Percentiles rank a stretch among this genome's conserved stretches.
These are phyloP conservation scores for Papilio glaucus DNA, from an alignment of 1,140 invertebrate species.

Conservation along the genomic window DNA sequence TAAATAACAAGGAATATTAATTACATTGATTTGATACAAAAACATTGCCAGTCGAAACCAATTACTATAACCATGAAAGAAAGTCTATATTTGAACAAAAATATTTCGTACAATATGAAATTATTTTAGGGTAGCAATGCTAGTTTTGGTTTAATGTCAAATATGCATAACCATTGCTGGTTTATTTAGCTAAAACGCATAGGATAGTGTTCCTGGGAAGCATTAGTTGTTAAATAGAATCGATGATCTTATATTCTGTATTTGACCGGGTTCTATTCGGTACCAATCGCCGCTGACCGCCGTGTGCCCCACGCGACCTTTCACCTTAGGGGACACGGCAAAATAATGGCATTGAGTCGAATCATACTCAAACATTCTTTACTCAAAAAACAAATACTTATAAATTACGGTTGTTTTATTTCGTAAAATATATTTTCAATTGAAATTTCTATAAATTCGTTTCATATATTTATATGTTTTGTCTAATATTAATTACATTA, in stretches of 20 bases:
- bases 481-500: too few relatives aligned
- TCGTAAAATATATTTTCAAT: too few relatives aligned
- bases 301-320: constrained; percentile 75
- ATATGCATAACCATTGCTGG: constrained; percentile 19
- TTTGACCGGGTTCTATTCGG: constrained; percentile 58
- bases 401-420: too few relatives aligned
- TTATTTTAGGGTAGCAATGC: constrained; percentile 23
- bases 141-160: neutral
- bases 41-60: constrained; percentile 4
- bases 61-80: constrained; percentile 19
- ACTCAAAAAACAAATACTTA: too few relatives aligned
- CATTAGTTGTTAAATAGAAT: constrained; percentile 26
- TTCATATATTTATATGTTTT: too few relatives aligned
- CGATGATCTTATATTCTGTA: constrained; percentile 36
- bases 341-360: constrained; percentile 44
- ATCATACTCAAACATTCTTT: constrained; percentile 19
- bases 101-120: neutral
- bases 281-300: constrained; percentile 77
- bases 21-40: constrained; percentile 46
- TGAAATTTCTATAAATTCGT: too few relatives aligned
- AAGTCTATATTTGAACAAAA: constrained; percentile 39
- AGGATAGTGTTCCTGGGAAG: neutral
- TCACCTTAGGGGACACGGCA: constrained; percentile 73
- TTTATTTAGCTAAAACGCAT: neutral
- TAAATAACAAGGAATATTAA: constrained; percentile 50